Evolutionary conservation across 2,113 vertebrate genomes (phyloP).

Genomic region (Gymnorhina tibicen): DNA sequence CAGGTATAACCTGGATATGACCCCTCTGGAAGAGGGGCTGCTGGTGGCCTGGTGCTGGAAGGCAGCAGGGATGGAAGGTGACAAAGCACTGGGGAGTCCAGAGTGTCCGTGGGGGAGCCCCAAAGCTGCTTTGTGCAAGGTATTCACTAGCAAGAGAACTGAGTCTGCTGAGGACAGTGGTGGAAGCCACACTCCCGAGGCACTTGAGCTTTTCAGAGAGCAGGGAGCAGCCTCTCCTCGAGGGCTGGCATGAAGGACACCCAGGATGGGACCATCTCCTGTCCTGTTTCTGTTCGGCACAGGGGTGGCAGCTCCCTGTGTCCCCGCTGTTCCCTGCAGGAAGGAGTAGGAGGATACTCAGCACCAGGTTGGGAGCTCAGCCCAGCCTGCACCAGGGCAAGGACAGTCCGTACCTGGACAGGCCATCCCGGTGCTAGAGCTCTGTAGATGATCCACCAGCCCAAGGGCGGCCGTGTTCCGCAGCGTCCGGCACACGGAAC

Average conservation of each 20-base stretch:
- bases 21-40: neutral
- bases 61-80: rapidly evolving
- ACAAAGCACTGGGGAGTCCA: neutral
- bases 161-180: neutral
- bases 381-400: neutral
- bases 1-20: neutral
- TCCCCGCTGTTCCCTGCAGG: neutral
- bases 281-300: neutral
- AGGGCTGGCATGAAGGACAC: neutral
- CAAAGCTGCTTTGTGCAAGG: neutral
- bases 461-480: neutral
- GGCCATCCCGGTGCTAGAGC: conserved; percentile 38
- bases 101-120: neutral
- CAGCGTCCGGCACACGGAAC: conserved; percentile 73
- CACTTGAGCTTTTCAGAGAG: neutral
- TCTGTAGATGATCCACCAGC: conserved; percentile 29
- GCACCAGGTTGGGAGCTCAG: neutral
- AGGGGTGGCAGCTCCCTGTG: neutral
- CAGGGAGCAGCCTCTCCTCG: neutral
- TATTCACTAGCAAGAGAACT: neutral
- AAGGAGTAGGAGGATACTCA: neutral
- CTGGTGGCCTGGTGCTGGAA: neutral
- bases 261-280: neutral
- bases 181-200: neutral
- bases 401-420: neutral